Evolutionary conservation across 2,888 invertebrate genomes (phyloP), one percentile per base, ranked within the genome.

Genomic region (Deilephila elpenor): DNA sequence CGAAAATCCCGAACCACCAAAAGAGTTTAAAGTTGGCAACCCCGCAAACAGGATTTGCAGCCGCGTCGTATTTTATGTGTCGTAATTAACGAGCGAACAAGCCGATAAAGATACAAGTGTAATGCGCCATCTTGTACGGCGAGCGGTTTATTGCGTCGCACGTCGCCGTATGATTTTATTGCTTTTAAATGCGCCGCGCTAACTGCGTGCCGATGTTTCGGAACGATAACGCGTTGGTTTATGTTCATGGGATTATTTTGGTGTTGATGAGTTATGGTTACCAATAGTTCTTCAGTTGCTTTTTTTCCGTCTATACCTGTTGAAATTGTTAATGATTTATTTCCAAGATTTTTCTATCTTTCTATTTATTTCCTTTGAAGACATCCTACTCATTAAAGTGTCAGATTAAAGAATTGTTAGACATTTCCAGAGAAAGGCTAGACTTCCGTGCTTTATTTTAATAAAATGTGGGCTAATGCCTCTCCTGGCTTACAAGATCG

Each of bases 61-160:
- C 75, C 75, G 74, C 74, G 74, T 64, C 74, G 76, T 77, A 78
- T 77, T 80, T 78, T 79, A 80, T 77, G 75, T 75, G 72, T 74
- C 73, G 75, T 77, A 79, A 80, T 80, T 79, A 80, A 79, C 78
- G 73, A 78, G 76, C 74, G 75, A 74, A 74, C 76, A 74, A 75
- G 78, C 71, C 75, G 72, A 75, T 80, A 77, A 78, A 80, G 80
- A 78, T 77, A 62, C 64, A 73, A 75, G 76, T 74, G 76, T 74
- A 75, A 76, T 75, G 73, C 71, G 72, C 74, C 72, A 75, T 75
- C 76, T 78, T 77, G 75, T 76, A 75, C 76, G 73, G 19, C 56
- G 72, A 74, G 73, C 75, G 76, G 60, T 78, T 77, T 75, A 79
- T 74, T 64, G 37, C 59, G 34, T 71, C 59, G n/a, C 71, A 74